Evolutionary conservation across 2,888 invertebrate species (phyloP).

Genomic region (Himalopsyche japonica): DNA sequence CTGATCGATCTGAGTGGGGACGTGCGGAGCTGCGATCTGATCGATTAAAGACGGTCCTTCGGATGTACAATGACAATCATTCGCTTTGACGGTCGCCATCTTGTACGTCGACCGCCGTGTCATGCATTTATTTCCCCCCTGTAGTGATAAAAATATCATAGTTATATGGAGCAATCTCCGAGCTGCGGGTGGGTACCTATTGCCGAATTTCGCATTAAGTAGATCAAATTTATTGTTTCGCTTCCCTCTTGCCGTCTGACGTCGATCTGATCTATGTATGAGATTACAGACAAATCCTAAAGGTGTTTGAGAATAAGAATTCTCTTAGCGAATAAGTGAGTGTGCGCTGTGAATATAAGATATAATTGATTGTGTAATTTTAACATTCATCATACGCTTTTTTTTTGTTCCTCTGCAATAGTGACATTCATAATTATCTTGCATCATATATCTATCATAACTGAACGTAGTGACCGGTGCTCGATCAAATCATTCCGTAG

Average conservation of each 20-base stretch:
- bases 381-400: constrained; percentile 13
- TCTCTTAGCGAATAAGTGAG: constrained; percentile 5
- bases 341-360: constrained; percentile 23
- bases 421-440: background rate
- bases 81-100: background rate
- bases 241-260: background rate
- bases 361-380: constrained; percentile 21
- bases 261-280: background rate
- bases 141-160: background rate
- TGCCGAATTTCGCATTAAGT: background rate
- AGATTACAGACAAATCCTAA: background rate
- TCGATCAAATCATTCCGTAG: background rate
- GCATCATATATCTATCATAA: background rate
- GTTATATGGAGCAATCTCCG: background rate
- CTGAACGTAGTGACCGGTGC: background rate
- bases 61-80: background rate
- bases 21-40: background rate
- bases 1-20: background rate
- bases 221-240: background rate
- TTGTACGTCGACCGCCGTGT: background rate
- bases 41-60: background rate
- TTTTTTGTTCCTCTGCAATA: background rate
- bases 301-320: background rate
- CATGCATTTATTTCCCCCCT: background rate
- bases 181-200: background rate